A percentile compares a stretch with the other conserved stretches of the same genome.
phyloP scores from a whole-genome alignment of 2,888 invertebrate genomes.

The Prosopocoilus inquinatus region DNA sequence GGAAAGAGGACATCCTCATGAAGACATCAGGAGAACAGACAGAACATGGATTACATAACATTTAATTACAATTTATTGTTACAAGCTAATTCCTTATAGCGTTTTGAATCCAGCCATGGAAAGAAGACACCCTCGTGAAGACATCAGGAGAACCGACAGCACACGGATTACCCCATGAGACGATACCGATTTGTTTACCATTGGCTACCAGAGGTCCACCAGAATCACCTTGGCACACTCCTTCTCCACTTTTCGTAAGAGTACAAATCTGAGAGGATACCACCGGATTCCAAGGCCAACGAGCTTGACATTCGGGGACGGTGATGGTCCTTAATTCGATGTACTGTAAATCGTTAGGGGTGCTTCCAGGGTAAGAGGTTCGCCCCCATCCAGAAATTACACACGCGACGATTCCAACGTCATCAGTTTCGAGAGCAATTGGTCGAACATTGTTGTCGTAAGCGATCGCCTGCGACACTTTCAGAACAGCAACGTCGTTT shows the following conservation, averaged over 20 bases:
- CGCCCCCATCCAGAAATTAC: conserved; percentile 55
- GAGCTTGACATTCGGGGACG: conserved; percentile 17
- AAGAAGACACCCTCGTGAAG: conserved; percentile 3
- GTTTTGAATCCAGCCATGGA: not conserved
- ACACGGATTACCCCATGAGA: conserved; percentile 54
- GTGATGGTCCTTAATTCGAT: conserved; percentile 54
- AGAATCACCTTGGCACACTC: conserved; percentile 57
- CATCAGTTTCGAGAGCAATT: conserved; percentile 33
- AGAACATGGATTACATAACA: conserved; percentile 46
- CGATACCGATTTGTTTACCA: conserved; percentile 47
- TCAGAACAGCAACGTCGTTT: conserved; percentile 24
- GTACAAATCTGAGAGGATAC: conserved; percentile 8
- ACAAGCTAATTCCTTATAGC: not conserved
- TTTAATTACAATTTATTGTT: too few species aligned
- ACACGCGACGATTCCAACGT: conserved; percentile 42
- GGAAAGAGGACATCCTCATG: too few species aligned
- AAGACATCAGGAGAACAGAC: too few species aligned
- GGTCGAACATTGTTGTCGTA: conserved; percentile 17
- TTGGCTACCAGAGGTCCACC: conserved; percentile 53
- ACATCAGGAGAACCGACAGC: conserved; percentile 2
- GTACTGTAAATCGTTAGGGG: conserved; percentile 57
- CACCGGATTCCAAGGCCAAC: conserved; percentile 1
- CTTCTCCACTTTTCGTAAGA: conserved; percentile 50
- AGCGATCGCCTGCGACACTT: conserved; percentile 6
- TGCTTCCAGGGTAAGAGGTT: conserved; percentile 54